Conservation (phyloP, 2,113 vertebrate genomes). For the Delphinapterus leucas region DNA sequence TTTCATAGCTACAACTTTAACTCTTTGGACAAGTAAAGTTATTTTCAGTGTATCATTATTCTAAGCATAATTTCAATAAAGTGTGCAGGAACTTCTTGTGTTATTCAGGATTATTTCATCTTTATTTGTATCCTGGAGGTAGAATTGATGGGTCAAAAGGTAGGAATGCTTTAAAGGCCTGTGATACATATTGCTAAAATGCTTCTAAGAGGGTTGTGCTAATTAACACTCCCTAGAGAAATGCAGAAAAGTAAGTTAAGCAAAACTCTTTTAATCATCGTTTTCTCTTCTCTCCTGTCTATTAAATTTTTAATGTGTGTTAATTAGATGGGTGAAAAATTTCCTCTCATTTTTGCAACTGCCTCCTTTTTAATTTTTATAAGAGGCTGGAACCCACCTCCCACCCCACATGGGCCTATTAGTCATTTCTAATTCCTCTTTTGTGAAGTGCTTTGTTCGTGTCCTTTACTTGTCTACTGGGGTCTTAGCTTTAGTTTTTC, state of each 20-base stretch:
- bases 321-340: slow-evolving; percentile 56
- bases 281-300: slow-evolving; percentile 51
- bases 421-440: slow-evolving; percentile 8
- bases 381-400: background rate
- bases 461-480: background rate
- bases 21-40: background rate
- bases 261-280: slow-evolving; percentile 49
- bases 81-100: background rate
- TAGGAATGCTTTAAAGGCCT: slow-evolving; percentile 15
- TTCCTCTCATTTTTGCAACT: background rate
- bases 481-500: background rate
- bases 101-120: background rate
- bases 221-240: slow-evolving; percentile 52
- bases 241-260: slow-evolving; percentile 50
- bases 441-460: background rate
- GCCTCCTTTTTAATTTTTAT: slow-evolving; percentile 31
- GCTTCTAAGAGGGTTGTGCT: slow-evolving; percentile 45
- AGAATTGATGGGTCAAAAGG: slow-evolving; percentile 40
- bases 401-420: rapidly evolving
- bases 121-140: slow-evolving; percentile 36
- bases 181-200: slow-evolving; percentile 29
- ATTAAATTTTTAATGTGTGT: slow-evolving; percentile 60
- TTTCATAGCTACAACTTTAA: background rate
- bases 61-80: background rate
- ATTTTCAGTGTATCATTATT: background rate